Conservation (phyloP, 2,113 vertebrate species). For the Chaetorhynchus papuensis region DNA sequence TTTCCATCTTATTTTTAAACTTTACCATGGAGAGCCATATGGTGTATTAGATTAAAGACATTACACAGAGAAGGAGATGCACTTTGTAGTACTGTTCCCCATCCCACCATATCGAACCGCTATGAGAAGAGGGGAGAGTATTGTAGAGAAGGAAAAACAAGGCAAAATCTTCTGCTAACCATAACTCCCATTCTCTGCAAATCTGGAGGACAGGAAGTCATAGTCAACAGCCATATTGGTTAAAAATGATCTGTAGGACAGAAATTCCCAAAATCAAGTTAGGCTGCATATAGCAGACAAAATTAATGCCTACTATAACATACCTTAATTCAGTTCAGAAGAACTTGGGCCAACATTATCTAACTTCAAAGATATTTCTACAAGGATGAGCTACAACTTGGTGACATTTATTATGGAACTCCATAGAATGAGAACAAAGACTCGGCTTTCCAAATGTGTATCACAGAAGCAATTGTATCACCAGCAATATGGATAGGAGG, state of each 20-base stretch:
- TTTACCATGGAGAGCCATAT: neutral
- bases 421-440: neutral
- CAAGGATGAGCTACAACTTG: neutral
- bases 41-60: neutral
- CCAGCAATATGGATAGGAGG: neutral
- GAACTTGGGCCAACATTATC: neutral
- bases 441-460: neutral
- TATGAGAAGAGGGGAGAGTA: neutral
- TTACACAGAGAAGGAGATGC: neutral
- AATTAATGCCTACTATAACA: neutral
- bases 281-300: neutral
- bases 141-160: neutral
- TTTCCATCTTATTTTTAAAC: slow-evolving; percentile 36
- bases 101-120: accelerated
- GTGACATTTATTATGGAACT: neutral
- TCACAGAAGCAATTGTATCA: neutral
- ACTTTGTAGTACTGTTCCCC: neutral
- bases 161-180: neutral
- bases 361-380: slow-evolving; percentile 10
- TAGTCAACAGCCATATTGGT: neutral
- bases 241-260: neutral
- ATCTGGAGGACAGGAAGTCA: neutral
- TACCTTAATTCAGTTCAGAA: neutral
- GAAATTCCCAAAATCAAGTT: neutral
- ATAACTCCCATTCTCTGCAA: neutral